Conservation (phyloP, 2,797 vertebrate species). For the Coregonus ussuriensis region DNA sequence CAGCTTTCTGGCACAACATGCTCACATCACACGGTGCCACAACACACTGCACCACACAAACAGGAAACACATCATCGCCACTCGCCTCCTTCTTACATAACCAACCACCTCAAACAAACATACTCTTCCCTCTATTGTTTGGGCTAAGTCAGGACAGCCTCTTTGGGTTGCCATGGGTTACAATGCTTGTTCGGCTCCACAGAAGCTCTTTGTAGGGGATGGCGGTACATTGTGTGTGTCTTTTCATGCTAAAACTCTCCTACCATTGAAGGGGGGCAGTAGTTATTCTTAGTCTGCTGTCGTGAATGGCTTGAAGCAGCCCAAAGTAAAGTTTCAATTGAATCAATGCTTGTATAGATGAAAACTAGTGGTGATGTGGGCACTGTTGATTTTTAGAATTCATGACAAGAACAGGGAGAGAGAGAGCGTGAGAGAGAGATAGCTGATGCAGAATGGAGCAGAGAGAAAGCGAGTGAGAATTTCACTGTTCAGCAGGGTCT, state of each 20-base stretch:
- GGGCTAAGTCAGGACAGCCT: neutral
- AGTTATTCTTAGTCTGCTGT: neutral
- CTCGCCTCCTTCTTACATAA: constrained; percentile 4
- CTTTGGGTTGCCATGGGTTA: neutral
- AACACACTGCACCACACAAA: neutral
- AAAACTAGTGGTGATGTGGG: neutral
- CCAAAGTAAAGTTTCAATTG: neutral
- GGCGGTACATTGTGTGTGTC: neutral
- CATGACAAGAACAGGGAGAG: neutral
- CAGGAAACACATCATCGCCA: constrained; percentile 12
- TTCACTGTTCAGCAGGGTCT: neutral
- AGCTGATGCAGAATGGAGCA: neutral
- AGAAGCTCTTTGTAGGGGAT: neutral
- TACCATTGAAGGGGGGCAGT: neutral
- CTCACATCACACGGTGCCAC: constrained; percentile 26
- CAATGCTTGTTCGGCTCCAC: neutral
- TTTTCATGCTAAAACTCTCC: neutral
- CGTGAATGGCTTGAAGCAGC: neutral
- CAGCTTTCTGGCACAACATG: constrained; percentile 28
- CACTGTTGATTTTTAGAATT: neutral
- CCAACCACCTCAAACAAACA: neutral
- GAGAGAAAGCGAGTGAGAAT: neutral
- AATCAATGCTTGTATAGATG: neutral
- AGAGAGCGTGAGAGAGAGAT: neutral
- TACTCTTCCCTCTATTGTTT: neutral